These are phyloP conservation scores for Neocloeon triangulifer DNA, from an alignment of 1,140 invertebrate species.

Conservation along the genomic window DNA sequence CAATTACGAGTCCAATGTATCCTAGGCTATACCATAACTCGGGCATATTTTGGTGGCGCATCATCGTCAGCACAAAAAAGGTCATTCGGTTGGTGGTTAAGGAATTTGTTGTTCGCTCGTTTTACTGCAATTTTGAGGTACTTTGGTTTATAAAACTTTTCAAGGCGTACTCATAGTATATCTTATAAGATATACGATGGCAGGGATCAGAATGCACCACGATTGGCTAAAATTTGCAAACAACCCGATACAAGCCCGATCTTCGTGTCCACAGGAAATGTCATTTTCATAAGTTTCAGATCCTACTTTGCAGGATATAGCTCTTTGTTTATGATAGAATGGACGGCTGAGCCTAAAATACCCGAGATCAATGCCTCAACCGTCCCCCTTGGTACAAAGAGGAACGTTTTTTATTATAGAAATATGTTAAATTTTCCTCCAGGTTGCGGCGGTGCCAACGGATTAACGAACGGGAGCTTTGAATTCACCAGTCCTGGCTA, in stretches of 20 bases:
- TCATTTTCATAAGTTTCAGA: conserved; percentile 30
- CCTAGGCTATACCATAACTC: conserved; percentile 26
- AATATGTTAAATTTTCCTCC: no score
- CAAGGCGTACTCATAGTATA: no score
- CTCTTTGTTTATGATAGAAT: conserved; percentile 32
- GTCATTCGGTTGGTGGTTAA: conserved; percentile 27
- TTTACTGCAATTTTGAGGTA: no score
- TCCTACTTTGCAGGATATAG: conserved; percentile 19
- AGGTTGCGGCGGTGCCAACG: conserved; percentile 21
- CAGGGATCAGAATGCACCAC: conserved; percentile 30
- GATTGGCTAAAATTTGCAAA: conserved; percentile 29
- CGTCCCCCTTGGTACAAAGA: no score
- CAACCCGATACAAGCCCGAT: conserved; percentile 20
- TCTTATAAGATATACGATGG: conserved; percentile 48
- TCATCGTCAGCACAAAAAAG: conserved; percentile 29
- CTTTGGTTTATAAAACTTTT: no score
- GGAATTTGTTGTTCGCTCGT: no score
- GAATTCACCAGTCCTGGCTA: conserved; percentile 50
- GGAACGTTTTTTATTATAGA: no score
- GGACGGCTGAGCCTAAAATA: conserved; percentile 30
- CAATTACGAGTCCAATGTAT: conserved; percentile 59
- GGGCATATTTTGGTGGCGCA: conserved; percentile 36
- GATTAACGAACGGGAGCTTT: neutral
- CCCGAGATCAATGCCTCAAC: no score
- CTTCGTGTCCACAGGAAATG: conserved; percentile 34